A percentile compares a stretch with the other conserved stretches of the same genome.
These are phyloP conservation scores for Hippasteria phrygiana DNA, from an alignment of 53 echinoderm and acorn worm species.

Conservation along the genomic window DNA sequence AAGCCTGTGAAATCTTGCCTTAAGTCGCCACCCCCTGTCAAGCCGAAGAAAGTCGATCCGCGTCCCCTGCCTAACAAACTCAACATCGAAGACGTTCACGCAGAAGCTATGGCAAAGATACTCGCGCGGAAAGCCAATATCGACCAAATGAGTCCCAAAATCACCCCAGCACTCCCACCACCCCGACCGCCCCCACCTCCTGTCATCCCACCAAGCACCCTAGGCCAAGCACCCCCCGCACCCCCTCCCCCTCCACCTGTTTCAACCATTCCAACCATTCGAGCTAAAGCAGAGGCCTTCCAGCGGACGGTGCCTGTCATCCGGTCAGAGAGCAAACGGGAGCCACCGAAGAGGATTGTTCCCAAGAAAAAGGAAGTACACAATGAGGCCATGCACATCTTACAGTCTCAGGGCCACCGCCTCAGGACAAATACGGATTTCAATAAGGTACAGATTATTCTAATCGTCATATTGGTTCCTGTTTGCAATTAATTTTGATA, in stretches of 20 bases:
- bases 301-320: slow-evolving; percentile 16
- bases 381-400: slow-evolving; percentile 55
- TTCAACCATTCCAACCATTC: slow-evolving; percentile 10
- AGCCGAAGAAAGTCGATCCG: slow-evolving; percentile 46
- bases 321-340: slow-evolving; percentile 51
- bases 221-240: slow-evolving; percentile 23
- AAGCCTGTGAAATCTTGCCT: slow-evolving; percentile 21
- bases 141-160: neutral
- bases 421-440: slow-evolving; percentile 41
- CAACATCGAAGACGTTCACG: slow-evolving; percentile 25
- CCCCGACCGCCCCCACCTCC: slow-evolving; percentile 68
- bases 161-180: slow-evolving; percentile 56
- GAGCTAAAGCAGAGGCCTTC: slow-evolving; percentile 44
- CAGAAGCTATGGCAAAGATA: slow-evolving; percentile 60
- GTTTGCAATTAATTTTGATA: too few relatives aligned
- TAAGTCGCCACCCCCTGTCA: slow-evolving; percentile 47
- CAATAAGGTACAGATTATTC: neutral
- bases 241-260: slow-evolving; percentile 22
- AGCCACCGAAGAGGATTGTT: neutral
- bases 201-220: slow-evolving; percentile 59
- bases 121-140: slow-evolving; percentile 31
- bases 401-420: slow-evolving; percentile 49
- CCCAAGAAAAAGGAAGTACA: slow-evolving; percentile 31
- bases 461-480: too few relatives aligned
- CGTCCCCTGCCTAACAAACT: slow-evolving; percentile 16